Percentiles rank a stretch among this genome's conserved stretches.
These are phyloP conservation scores for Glandiceps talaboti DNA, from an alignment of 53 echinoderm and acorn worm genomes.

Conservation along the genomic window DNA sequence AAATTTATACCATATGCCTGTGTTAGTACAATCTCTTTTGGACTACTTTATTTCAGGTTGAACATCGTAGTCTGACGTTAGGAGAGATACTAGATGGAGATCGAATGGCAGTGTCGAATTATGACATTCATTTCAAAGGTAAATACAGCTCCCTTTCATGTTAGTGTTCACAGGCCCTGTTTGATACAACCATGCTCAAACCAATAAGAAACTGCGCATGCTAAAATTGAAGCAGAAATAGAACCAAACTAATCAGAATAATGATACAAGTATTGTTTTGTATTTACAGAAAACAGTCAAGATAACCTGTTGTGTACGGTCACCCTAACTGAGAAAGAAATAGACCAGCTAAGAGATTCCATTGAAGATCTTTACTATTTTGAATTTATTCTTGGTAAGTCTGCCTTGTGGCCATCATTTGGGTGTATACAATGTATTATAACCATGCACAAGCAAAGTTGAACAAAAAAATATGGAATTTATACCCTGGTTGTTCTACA, in stretches of 20 bases:
- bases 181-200: too few relatives aligned
- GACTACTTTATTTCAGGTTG: conserved; percentile 39
- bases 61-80: conserved; percentile 71
- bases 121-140: conserved; percentile 88
- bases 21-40: neutral
- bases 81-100: conserved; percentile 96
- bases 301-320: conserved; percentile 66
- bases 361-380: conserved; percentile 94
- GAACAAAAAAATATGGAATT: too few relatives aligned
- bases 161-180: too few relatives aligned
- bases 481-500: too few relatives aligned
- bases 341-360: conserved; percentile 58
- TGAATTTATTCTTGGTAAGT: conserved; percentile 93
- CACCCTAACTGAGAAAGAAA: conserved; percentile 43
- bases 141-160: conserved; percentile 2
- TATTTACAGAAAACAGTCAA: conserved; percentile 42
- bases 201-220: too few relatives aligned
- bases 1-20: too few relatives aligned
- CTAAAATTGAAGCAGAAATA: neutral
- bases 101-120: conserved; percentile 88
- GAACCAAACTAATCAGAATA: neutral
- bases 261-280: neutral
- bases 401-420: neutral
- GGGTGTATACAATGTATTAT: too few relatives aligned
- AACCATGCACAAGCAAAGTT: too few relatives aligned